Conservation (phyloP, 2,797 vertebrate genomes). For the Allobates femoralis region DNA sequence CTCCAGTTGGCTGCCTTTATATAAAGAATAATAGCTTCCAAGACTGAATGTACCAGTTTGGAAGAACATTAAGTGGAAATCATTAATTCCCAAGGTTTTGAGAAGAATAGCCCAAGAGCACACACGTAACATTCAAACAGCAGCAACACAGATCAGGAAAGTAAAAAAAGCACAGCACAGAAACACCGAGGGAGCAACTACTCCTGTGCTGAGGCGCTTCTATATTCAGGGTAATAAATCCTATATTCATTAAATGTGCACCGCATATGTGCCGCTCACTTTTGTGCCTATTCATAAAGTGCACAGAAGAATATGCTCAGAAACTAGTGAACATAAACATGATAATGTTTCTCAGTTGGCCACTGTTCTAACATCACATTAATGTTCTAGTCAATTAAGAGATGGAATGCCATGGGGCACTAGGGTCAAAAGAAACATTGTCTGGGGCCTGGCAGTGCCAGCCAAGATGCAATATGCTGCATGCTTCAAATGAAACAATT, state of each 20-base stretch:
- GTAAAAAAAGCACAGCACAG: slow-evolving; percentile 55
- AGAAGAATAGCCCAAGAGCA: slow-evolving; percentile 60
- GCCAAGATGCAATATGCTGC: slow-evolving; percentile 22
- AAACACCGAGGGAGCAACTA: slow-evolving; percentile 55
- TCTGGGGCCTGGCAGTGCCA: slow-evolving; percentile 12
- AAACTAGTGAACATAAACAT: slow-evolving; percentile 57
- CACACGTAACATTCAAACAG: slow-evolving; percentile 60
- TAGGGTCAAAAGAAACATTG: slow-evolving; percentile 49
- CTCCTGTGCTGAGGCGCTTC: slow-evolving; percentile 41
- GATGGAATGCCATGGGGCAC: slow-evolving; percentile 24
- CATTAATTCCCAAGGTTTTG: slow-evolving; percentile 63
- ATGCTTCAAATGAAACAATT: slow-evolving; percentile 46
- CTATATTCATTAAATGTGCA: slow-evolving; percentile 60
- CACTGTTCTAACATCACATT: slow-evolving; percentile 38
- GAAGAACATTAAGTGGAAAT: slow-evolving; percentile 64
- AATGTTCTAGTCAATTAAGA: slow-evolving; percentile 53
- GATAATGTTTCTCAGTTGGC: slow-evolving; percentile 56
- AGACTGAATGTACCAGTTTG: slow-evolving; percentile 58
- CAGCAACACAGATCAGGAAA: slow-evolving; percentile 47
- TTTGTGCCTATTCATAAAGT: slow-evolving; percentile 46
- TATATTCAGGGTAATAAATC: slow-evolving; percentile 52
- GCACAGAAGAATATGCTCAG: slow-evolving; percentile 21
- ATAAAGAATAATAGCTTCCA: slow-evolving; percentile 62
- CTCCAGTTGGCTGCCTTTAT: slow-evolving; percentile 56
- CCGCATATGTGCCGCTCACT: slow-evolving; percentile 23